Percentiles rank a stretch among this genome's conserved stretches.
These are phyloP conservation scores for Leptinotarsa defecta DNA, from an alignment of 1,140 invertebrate species.

Conservation along the genomic window DNA sequence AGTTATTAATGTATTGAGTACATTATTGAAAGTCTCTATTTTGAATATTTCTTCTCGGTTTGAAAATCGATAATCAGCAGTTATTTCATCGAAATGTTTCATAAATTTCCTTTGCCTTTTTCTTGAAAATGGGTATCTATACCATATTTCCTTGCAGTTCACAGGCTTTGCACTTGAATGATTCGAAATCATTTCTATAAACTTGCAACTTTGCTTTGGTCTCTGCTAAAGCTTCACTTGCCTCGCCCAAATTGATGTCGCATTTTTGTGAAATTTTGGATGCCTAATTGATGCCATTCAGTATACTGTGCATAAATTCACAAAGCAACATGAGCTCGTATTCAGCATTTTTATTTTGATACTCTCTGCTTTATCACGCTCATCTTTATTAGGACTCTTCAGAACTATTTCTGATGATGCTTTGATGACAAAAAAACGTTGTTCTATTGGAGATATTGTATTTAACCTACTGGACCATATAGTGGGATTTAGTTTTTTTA, in stretches of 20 bases:
- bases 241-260: constrained; percentile 25
- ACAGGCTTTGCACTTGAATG: neutral
- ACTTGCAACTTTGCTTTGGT: constrained; percentile 31
- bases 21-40: too few species aligned
- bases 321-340: neutral
- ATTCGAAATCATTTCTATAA: constrained; percentile 33
- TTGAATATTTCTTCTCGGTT: too few species aligned
- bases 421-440: constrained; percentile 2
- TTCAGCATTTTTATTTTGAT: constrained; percentile 17
- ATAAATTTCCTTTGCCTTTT: constrained; percentile 18
- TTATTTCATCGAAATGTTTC: constrained; percentile 17
- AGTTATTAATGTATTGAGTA: too few species aligned
- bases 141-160: constrained; percentile 26
- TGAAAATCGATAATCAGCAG: too few species aligned
- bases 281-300: constrained; percentile 24
- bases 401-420: constrained; percentile 30
- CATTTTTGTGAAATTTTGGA: constrained; percentile 25
- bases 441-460: too few species aligned
- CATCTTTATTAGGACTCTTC: constrained; percentile 20
- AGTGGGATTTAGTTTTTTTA: too few species aligned
- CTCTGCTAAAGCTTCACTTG: constrained; percentile 26
- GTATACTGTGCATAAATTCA: neutral
- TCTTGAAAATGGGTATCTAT: constrained; percentile 27
- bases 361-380: constrained; percentile 25
- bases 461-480: too few species aligned